Conservation (phyloP, 2,888 invertebrate species). For the Chymomyza procnemis region DNA sequence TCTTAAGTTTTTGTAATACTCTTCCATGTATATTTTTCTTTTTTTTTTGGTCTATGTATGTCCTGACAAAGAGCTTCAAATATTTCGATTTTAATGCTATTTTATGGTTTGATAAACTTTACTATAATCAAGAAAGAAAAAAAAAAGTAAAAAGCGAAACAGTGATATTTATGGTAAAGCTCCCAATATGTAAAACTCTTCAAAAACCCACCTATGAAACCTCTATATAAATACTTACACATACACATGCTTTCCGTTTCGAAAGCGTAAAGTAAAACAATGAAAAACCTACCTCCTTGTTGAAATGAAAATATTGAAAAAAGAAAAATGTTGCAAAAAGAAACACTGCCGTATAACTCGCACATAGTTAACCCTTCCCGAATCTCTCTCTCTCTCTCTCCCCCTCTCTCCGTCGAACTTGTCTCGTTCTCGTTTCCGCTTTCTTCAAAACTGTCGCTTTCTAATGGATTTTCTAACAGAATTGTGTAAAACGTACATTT, state of each 20-base stretch:
- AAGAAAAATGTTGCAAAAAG: conserved; percentile 38
- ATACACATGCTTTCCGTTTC: conserved; percentile 59
- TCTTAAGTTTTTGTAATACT: conserved; percentile 5
- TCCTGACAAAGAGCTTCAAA: conserved; percentile 49
- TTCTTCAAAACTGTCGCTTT: background rate
- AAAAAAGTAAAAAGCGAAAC: conserved; percentile 51
- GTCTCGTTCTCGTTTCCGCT: conserved; percentile 5
- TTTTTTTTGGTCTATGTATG: conserved; percentile 22
- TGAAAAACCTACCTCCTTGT: conserved; percentile 65
- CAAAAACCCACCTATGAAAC: conserved; percentile 66
- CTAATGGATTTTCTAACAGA: conserved; percentile 63
- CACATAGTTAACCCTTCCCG: conserved; percentile 50
- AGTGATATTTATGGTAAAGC: conserved; percentile 67
- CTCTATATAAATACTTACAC: conserved; percentile 47
- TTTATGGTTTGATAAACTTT: conserved; percentile 8
- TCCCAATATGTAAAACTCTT: conserved; percentile 47
- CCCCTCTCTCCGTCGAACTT: conserved; percentile 10
- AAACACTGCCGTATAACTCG: conserved; percentile 64
- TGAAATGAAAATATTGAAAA: conserved; percentile 36
- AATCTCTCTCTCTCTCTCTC: conserved; percentile 9
- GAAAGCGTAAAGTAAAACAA: conserved; percentile 27
- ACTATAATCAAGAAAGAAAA: conserved; percentile 5
- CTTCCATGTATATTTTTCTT: conserved; percentile 18
- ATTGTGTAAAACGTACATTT: conserved; percentile 45
- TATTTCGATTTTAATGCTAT: conserved; percentile 37